phyloP scores from a whole-genome alignment of 2,113 vertebrate genomes.

The Blennius ocellaris region DNA sequence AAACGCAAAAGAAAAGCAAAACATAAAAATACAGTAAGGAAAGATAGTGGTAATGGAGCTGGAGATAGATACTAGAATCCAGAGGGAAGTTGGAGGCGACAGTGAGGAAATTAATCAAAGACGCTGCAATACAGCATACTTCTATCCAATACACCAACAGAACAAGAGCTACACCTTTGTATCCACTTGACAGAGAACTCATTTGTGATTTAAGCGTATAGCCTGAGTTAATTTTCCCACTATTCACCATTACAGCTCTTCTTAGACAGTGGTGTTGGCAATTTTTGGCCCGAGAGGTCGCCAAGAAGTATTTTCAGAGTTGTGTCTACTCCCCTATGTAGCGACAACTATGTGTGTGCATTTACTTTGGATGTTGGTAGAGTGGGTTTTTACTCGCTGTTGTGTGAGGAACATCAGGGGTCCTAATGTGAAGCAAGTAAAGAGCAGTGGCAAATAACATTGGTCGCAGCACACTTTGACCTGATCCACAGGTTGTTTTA shows the following conservation, averaged over 20 bases:
- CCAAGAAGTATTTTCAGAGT: constrained; percentile 34
- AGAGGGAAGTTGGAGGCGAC: background rate
- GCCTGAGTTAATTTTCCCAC: constrained; percentile 8
- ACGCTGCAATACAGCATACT: background rate
- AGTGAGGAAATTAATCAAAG: background rate
- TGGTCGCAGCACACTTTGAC: background rate
- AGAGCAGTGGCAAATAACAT: background rate
- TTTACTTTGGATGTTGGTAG: too few relatives aligned
- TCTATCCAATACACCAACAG: background rate
- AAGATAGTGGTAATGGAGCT: background rate
- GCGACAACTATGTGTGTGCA: background rate
- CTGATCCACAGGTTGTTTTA: background rate
- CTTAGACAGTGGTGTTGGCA: constrained; percentile 24
- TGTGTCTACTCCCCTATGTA: constrained; percentile 16
- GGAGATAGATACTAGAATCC: background rate
- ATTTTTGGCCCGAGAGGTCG: constrained; percentile 27
- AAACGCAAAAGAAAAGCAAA: background rate
- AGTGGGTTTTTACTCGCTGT: background rate
- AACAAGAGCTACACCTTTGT: constrained; percentile 9
- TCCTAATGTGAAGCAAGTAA: constrained; percentile 2
- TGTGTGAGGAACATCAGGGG: background rate
- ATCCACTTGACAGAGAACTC: constrained; percentile 13
- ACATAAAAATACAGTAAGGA: constrained; percentile 5
- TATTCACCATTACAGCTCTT: constrained; percentile 4
- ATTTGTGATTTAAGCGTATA: constrained; percentile 30